Evolutionary conservation across 2,888 invertebrate genomes (phyloP), one percentile per base, ranked within the genome.

Genomic region (Lepas anatifera): DNA sequence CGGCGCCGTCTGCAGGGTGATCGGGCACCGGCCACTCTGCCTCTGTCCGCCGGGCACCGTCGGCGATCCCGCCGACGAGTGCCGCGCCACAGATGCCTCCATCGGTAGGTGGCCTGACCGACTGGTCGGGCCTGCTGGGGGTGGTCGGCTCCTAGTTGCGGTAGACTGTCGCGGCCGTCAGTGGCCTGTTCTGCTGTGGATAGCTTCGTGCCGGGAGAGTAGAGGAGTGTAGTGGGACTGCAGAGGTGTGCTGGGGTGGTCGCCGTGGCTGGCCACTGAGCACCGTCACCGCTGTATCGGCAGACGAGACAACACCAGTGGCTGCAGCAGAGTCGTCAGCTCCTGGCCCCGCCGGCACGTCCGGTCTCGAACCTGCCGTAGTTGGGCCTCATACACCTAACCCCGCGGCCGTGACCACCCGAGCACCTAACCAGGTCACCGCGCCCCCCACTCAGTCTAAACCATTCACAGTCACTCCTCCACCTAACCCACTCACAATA

Each of bases 41-140:
- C 86, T 88, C 73, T 93, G 93, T 77, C 81, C 87, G 58, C 80
- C 84, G 52, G 91, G 90, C 46, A 90, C 85, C 77, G 87, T 87
- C 79, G 93, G 93, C 29, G 91, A 93, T 78, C 91, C 93, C 7
- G 91, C 91, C 77, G 48, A n/a, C 7, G 41, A 50, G 18, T 73
- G 73, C 48, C 29, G 52, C 7, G 46, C 72, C n/a, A 35, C 67
- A 68, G 68, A 11, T 67, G 71, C 39, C 73, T 72, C 10, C 73
- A 72, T 43, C 69, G 69, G 41, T 58, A 70, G 32, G 63, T 70
- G 13, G 71, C 68, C 63, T 64, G 27, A 69, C 72, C 43, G 70
- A 72, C 72, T 69, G 70, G 11, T 67, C 70, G 18, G n/a, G 72
- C 72, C 69, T 71, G 72, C 63, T 70, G n/a, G n/a, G n/a, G n/a